Base-by-base conservation (phyloP, 1,140 invertebrate genomes). In the Aphelinus atriplicis region DNA sequence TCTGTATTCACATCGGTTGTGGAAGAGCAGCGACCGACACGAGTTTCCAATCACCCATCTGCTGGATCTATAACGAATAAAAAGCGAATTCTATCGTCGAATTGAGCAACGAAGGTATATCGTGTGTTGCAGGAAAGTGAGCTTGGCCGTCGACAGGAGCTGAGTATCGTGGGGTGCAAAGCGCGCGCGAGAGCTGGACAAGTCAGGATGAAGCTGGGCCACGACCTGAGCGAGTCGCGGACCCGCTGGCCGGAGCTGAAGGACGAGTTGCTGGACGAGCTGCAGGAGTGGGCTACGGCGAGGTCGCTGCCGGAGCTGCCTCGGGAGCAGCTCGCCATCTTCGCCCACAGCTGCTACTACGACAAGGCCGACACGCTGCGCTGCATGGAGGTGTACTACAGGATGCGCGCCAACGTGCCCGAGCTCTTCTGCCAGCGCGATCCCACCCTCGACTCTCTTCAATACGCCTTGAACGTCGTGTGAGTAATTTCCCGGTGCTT, bases 301-400 rank as follows among this genome's bases (percentile, higher is more conserved):
- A 79, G 65, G 9, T 77, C 78, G 0, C 61, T 85, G 9, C 53
- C 78, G 1, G 65, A 78, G 10, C 72, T 86, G 58, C 81, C 85
- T 4, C 26, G 71, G 0, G 84, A 85, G 69, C 84, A 89, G 69
- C 83, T 92, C 9, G 85, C 91, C 1, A 82, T 91, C 51, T 92
- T 92, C 79, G 87, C 91, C 47, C 86, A 91, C 58, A 91, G 91
- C 53, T 92, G 91, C 81, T 87, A 89, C 55, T 90, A 88, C 48
- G 85, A 91, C 50, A 71, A 89, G 3, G 88, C 90, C 45, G 84
- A 84, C 58, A 90, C 89, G 0, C 90, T 90, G 79, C 87, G 80
- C n/a, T 92, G 91, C 75, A 91, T 92, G 80, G 85, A 88, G 65
- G 87, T 85, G 73, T 92, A 92, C 82, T 92, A 90, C 79, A 85